phyloP scores from a whole-genome alignment of 37 sponge, comb jelly and placozoan genomes.

The Aphrocallistes beatrix region DNA sequence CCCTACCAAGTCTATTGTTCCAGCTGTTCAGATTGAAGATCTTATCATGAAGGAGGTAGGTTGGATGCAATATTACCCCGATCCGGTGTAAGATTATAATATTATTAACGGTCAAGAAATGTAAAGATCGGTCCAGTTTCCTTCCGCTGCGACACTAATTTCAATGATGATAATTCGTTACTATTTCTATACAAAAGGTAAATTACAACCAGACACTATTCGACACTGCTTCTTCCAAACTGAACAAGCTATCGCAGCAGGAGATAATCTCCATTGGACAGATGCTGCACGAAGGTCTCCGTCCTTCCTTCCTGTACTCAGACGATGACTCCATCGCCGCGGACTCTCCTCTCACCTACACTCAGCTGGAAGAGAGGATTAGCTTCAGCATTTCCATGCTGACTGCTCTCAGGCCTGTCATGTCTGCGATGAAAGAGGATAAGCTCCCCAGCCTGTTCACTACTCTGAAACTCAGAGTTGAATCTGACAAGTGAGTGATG shows the following conservation, averaged over 20 bases:
- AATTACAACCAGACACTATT: background rate
- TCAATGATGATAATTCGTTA: background rate
- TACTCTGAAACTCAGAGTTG: background rate
- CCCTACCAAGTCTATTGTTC: background rate
- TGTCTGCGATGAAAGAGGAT: background rate
- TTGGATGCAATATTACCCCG: background rate
- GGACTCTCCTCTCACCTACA: background rate
- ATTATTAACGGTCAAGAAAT: no score
- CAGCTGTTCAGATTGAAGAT: background rate
- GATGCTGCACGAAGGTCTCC: background rate
- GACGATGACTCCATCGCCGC: background rate
- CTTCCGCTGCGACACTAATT: no score
- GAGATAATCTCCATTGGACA: background rate
- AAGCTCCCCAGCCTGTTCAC: background rate
- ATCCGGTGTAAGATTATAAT: no score
- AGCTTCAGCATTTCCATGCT: background rate
- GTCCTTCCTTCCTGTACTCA: background rate
- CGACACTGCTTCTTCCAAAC: background rate
- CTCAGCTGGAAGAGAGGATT: conserved; percentile 10
- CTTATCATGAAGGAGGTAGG: background rate
- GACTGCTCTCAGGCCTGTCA: background rate
- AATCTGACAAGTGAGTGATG: background rate
- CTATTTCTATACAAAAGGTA: background rate
- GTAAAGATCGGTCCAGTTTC: no score
- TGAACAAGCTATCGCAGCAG: background rate